Evolutionary conservation across 1,140 invertebrate genomes (phyloP), one percentile per base, ranked within the genome.

Genomic region (Nasonia vitripennis): DNA sequence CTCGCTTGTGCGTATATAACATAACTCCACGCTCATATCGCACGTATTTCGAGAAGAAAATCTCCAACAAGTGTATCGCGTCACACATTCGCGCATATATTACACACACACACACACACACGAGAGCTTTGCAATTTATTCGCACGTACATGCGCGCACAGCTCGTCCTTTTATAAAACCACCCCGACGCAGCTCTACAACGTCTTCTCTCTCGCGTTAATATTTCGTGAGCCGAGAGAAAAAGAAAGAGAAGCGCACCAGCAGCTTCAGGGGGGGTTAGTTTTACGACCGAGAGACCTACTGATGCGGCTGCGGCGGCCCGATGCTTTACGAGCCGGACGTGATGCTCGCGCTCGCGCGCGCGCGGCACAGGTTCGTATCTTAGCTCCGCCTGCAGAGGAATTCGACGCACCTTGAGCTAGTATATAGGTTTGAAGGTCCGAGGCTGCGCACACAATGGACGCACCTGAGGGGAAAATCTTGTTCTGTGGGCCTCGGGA

Each of bases 241-340:
- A 3, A 27, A 31, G 31, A 80, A 11, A 37, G 48, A 20, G 70
- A 14, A 10, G 1, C 17, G 1, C 17, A 27, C 62, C 7, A 23
- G 48, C 20, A 37, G 2, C 20, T 27, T 34, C 34, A 20, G 75
- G 75, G 77, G 48, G 71, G 51, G 31, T 17, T 62, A 75, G 27
- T 68, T 84, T 84, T 84, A 84, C 82, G 62, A 27, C 75, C 67
- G 37, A 73, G 17, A 78, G 75, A 84, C 82, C 82, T 11, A 78
- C 74, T 84, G 55, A 62, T 62, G 83, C 17, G 7, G 74, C 34
- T 6, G 74, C 31, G 34, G 34, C 27, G 1, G 6, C 2, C 20
- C 31, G 62, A 77, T 83, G 10, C 23, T 84, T 78, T 83, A 77
- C 55, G 73, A 83, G 70, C 37, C 55, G 73, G 51, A 77, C 55